Evolutionary conservation across 2,113 vertebrate species (phyloP), one percentile per base, ranked within the genome.

Genomic region (Chloropsis cyanopogon): DNA sequence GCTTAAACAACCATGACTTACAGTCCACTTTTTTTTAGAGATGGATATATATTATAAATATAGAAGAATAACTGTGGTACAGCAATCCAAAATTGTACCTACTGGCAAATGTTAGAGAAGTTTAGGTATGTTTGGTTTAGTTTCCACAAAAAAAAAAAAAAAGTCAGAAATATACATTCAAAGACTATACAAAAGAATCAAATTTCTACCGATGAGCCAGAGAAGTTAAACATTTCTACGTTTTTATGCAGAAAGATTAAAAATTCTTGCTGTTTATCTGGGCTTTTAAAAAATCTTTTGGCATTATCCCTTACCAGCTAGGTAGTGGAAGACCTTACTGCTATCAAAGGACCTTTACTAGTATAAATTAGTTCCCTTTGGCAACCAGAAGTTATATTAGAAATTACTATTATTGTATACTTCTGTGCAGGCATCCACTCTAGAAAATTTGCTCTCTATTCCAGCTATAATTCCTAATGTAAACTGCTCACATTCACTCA

Each of bases 1-100:
- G 37, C 68, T 93, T 86, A 95, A 97, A 94, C 37, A 53, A 71
- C 56, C 33, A 63, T 59, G 63, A 93, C 84, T 95, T 90, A 93
- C 89, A 92, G 90, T 79, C 53, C 84, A 90, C n/a, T 77, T 72
- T 57, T 37, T 60, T 59, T 66, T 63, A 39, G 33, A 28, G 14
- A 54, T 52, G 14, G 39, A 70, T 82, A 80, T 69, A 61, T 76
- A 60, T 87, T 81, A 71, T 75, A 75, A 39, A 42, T 54, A 75
- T 22, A 88, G 50, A 88, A 95, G 69, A 85, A 78, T 39, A 94
- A 82, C 72, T 54, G 75, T 93, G 35, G 33, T 59, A 20, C 33
- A 23, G 18, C 19, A 65, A 77, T 33, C 50, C 52, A 78, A 84
- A 81, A 68, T 46, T 33, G 7, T 22, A 49, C 42, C 50, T 68